phyloP scores from a whole-genome alignment of 1,140 invertebrate genomes.

The Holcopasites calliopsidis region DNA sequence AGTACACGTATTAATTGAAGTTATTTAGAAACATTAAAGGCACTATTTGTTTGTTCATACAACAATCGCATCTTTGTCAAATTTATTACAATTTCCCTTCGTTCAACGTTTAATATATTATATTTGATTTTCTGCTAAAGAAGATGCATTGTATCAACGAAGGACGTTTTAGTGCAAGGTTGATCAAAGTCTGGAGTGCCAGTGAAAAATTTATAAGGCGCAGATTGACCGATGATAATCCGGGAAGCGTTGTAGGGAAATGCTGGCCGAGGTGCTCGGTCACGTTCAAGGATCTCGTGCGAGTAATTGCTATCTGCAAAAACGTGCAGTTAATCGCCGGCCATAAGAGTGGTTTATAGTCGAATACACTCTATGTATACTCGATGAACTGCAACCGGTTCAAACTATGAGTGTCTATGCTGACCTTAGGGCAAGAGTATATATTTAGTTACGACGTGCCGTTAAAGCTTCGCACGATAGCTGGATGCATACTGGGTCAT shows the following conservation, averaged over 20 bases:
- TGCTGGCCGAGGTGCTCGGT: background rate
- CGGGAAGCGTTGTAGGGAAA: background rate
- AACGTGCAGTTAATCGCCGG: constrained; percentile 27
- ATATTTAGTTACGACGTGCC: constrained; percentile 27
- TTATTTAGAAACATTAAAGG: no score
- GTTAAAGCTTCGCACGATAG: background rate
- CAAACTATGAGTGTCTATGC: background rate
- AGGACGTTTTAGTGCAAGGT: background rate
- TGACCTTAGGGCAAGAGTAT: constrained; percentile 22
- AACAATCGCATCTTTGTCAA: no score
- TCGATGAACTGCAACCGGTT: constrained; percentile 3
- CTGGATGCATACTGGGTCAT: constrained; percentile 9
- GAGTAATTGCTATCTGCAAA: constrained; percentile 24
- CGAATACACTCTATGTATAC: background rate
- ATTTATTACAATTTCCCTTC: no score
- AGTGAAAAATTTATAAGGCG: background rate
- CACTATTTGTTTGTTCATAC: no score
- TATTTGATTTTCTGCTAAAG: background rate
- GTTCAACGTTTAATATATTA: no score
- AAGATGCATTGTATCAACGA: background rate
- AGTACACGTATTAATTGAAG: no score
- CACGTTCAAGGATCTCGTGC: constrained; percentile 28
- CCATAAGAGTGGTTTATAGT: constrained; percentile 1
- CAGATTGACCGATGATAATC: constrained; percentile 22
- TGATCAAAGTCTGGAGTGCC: background rate